Conservation (phyloP, 2,888 invertebrate species). For the Hybos culiciformis region DNA sequence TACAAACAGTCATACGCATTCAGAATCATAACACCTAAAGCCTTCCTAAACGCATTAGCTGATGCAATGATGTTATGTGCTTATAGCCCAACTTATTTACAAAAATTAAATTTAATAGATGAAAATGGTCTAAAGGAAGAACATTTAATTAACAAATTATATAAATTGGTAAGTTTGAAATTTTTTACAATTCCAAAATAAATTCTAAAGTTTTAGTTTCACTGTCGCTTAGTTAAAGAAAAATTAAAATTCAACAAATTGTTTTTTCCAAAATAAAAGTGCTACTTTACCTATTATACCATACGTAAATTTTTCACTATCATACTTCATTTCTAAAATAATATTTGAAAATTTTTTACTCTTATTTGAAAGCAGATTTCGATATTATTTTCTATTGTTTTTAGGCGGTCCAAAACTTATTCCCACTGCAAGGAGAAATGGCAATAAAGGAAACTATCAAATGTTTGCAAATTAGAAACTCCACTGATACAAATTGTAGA, state of each 20-base stretch:
- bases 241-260: no score
- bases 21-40: background rate
- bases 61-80: background rate
- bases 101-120: no score
- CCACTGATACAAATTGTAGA: background rate
- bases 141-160: background rate
- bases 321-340: no score
- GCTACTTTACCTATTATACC: no score
- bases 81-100: background rate
- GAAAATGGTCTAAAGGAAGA: background rate
- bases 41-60: background rate
- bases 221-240: no score
- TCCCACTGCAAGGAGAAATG: background rate
- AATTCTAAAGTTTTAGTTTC: no score
- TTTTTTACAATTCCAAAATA: no score
- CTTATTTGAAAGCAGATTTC: no score
- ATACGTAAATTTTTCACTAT: no score
- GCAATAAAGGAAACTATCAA: background rate
- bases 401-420: background rate
- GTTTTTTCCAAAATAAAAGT: no score
- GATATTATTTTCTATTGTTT: background rate
- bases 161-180: background rate
- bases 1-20: no score
- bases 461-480: background rate
- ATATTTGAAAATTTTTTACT: background rate